Conservation (phyloP, 2,113 vertebrate species). For the Chrysochloris asiatica region DNA sequence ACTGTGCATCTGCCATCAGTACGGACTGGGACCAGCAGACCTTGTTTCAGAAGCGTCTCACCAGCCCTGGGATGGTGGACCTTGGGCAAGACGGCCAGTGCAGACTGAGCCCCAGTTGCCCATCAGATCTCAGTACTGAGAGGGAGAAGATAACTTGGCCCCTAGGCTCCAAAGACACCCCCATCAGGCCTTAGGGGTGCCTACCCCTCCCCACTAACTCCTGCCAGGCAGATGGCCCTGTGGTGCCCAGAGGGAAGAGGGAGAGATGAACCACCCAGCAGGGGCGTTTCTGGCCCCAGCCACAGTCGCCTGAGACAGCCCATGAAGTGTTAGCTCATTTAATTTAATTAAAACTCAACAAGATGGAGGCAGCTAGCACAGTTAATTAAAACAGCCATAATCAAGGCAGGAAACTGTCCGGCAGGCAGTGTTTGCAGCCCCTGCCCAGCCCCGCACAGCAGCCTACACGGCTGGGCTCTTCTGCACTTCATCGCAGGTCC, state of each 20-base stretch:
- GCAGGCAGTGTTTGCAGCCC: conserved; percentile 23
- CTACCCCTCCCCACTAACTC: background rate
- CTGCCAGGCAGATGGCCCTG: rapidly evolving
- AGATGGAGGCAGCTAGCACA: conserved; percentile 83
- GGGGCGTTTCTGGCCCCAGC: conserved; percentile 76
- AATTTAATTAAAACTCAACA: conserved; percentile 87
- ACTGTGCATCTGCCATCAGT: background rate
- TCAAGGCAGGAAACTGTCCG: conserved; percentile 73
- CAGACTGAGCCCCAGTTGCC: background rate
- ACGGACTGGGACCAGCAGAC: background rate
- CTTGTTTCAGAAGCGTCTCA: conserved; percentile 17
- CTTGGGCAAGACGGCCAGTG: background rate
- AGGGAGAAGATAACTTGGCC: background rate
- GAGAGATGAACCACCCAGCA: conserved; percentile 44
- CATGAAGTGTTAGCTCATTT: conserved; percentile 81
- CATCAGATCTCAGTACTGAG: background rate
- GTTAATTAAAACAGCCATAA: conserved; percentile 83
- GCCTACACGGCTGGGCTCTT: background rate
- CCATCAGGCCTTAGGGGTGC: background rate
- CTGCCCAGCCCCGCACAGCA: conserved; percentile 45
- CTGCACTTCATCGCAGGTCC: background rate
- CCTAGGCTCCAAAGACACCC: background rate
- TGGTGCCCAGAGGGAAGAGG: background rate
- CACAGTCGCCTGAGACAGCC: conserved; percentile 67
- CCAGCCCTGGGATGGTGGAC: background rate